Percentiles rank a stretch among this genome's conserved stretches.
Conservation (phyloP, 1,140 invertebrate species). For the Hormaphis cornu region DNA sequence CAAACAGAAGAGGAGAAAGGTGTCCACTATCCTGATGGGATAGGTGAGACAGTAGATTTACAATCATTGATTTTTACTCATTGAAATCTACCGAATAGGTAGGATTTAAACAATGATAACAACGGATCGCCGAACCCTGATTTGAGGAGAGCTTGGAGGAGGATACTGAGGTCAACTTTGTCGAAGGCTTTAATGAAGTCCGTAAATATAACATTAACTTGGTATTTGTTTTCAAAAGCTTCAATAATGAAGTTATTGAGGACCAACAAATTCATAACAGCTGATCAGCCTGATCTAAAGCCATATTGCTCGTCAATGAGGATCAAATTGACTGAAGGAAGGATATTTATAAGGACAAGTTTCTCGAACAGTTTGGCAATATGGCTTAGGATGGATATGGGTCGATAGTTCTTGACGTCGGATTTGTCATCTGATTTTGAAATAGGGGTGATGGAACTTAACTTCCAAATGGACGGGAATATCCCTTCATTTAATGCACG, state of each 20-base stretch:
- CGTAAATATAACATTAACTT: background rate
- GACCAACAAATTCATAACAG: background rate
- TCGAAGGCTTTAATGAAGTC: conserved; percentile 13
- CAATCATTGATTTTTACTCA: too few relatives aligned
- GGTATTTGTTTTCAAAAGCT: background rate
- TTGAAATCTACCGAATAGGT: background rate
- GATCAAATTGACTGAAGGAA: background rate
- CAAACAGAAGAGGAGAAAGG: too few relatives aligned
- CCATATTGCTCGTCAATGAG: background rate
- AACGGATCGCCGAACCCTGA: background rate
- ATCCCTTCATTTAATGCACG: background rate
- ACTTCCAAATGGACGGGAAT: conserved; percentile 12
- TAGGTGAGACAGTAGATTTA: too few relatives aligned
- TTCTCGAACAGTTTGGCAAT: conserved; percentile 4
- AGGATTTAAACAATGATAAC: background rate
- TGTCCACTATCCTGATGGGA: too few relatives aligned
- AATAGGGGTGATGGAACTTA: background rate
- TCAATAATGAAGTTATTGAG: background rate
- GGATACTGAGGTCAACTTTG: background rate
- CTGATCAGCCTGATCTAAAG: background rate
- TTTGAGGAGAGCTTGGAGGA: background rate
- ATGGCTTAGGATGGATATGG: background rate
- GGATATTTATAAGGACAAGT: background rate
- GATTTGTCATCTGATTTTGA: background rate
- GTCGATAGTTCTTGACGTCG: background rate